Conservation (phyloP, 2,113 vertebrate genomes). For the Eulemur rufifrons region DNA sequence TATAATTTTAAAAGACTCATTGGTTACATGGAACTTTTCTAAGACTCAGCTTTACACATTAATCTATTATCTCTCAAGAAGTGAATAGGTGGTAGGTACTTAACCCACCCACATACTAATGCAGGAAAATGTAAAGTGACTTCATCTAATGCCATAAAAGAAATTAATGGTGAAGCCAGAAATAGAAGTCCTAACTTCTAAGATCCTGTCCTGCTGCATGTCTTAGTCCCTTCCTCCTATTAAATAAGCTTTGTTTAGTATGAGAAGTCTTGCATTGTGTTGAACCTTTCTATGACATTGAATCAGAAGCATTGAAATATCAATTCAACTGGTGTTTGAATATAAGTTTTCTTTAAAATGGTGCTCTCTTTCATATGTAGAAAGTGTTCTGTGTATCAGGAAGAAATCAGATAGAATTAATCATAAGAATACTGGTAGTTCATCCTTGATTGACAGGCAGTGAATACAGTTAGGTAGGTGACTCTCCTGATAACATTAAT, state of each 20-base stretch:
- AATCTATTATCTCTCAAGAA: slow-evolving; percentile 4
- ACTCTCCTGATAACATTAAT: slow-evolving; percentile 32
- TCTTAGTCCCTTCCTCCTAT: neutral
- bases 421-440: slow-evolving; percentile 11
- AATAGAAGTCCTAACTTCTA: slow-evolving; percentile 1
- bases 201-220: neutral
- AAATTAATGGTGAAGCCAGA: neutral
- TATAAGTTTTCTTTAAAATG: neutral
- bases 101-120: neutral
- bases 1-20: neutral
- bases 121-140: neutral
- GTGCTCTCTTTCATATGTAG: neutral
- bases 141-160: neutral
- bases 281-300: neutral
- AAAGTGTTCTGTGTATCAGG: neutral
- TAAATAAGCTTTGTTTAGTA: neutral
- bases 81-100: neutral
- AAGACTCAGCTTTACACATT: neutral
- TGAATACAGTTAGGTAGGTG: neutral
- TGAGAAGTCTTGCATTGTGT: neutral
- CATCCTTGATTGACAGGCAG: neutral
- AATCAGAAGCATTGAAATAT: slow-evolving; percentile 11
- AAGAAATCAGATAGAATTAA: slow-evolving; percentile 44
- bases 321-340: neutral
- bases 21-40: neutral